Evolutionary conservation across 2,113 vertebrate species (phyloP).

Genomic region (Ornithorhynchus anatinus): DNA sequence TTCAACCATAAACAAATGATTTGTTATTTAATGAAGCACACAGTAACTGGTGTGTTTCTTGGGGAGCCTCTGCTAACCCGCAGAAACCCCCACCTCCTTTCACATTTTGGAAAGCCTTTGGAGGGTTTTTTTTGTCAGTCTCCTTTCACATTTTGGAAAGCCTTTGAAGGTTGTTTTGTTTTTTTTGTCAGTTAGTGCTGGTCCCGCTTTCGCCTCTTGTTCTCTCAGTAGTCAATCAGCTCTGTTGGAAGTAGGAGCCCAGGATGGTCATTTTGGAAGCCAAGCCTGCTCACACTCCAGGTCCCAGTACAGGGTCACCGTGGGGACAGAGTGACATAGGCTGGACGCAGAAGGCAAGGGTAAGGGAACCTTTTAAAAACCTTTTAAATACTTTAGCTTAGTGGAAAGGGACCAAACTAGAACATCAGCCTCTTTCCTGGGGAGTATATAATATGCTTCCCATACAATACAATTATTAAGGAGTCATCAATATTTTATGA

Average conservation of each 20-base stretch:
- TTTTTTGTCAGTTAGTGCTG: not conserved
- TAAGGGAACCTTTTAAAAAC: not conserved
- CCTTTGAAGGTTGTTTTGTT: not conserved
- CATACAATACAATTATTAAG: slow-evolving; percentile 9
- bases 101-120: not conserved
- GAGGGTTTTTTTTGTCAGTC: not conserved
- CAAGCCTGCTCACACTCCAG: not conserved
- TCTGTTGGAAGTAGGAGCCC: not conserved
- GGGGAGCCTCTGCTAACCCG: too few species aligned
- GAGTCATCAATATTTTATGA: slow-evolving; percentile 20
- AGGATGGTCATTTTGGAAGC: not conserved
- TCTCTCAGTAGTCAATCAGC: not conserved
- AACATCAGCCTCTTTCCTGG: slow-evolving; percentile 26
- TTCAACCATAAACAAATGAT: too few species aligned
- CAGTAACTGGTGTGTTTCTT: too few species aligned
- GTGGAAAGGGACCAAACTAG: not conserved
- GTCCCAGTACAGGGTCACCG: not conserved
- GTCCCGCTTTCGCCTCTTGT: not conserved
- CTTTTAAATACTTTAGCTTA: slow-evolving; percentile 12
- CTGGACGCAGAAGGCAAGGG: not conserved
- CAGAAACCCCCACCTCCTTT: too few species aligned
- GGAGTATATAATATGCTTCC: not conserved
- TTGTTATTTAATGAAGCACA: too few species aligned
- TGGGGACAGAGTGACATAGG: not conserved
- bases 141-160: not conserved